Evolutionary conservation across 2,797 vertebrate genomes (phyloP).

Genomic region (Threskiornis aethiopicus): DNA sequence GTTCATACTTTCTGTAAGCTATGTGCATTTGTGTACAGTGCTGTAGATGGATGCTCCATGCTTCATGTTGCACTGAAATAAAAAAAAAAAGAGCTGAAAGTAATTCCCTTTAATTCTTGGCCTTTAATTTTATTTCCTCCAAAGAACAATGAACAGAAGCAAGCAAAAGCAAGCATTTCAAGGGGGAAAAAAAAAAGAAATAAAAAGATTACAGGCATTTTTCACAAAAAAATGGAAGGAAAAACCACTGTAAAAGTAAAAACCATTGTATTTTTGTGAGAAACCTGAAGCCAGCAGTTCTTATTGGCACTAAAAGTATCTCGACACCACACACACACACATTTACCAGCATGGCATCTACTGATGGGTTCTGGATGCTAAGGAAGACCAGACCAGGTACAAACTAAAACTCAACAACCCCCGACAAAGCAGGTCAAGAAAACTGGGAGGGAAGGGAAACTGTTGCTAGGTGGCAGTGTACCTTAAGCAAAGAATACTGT

Average conservation of each 20-base stretch:
- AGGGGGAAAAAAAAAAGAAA: background rate
- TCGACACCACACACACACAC: background rate
- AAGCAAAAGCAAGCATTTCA: background rate
- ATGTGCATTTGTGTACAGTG: background rate
- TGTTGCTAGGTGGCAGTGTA: conserved; percentile 73
- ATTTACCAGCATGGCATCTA: background rate
- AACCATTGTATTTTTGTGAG: background rate
- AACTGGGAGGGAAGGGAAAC: conserved; percentile 34
- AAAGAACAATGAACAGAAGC: background rate
- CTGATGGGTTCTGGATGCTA: background rate
- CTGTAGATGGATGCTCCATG: background rate
- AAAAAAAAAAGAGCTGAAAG: conserved; percentile 2
- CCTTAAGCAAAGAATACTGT: conserved; percentile 60
- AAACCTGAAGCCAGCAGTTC: background rate
- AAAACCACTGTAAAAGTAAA: background rate
- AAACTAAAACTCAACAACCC: conserved; percentile 6
- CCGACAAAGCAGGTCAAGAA: conserved; percentile 49
- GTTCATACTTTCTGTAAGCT: background rate
- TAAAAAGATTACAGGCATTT: background rate
- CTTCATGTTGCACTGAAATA: background rate
- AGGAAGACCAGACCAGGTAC: conserved; percentile 31
- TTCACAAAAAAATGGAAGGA: background rate
- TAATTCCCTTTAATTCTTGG: background rate
- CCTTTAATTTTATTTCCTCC: background rate
- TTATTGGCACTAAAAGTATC: background rate